Evolutionary conservation across 2,797 vertebrate species (phyloP).

Genomic region (Malurus leucopterus): DNA sequence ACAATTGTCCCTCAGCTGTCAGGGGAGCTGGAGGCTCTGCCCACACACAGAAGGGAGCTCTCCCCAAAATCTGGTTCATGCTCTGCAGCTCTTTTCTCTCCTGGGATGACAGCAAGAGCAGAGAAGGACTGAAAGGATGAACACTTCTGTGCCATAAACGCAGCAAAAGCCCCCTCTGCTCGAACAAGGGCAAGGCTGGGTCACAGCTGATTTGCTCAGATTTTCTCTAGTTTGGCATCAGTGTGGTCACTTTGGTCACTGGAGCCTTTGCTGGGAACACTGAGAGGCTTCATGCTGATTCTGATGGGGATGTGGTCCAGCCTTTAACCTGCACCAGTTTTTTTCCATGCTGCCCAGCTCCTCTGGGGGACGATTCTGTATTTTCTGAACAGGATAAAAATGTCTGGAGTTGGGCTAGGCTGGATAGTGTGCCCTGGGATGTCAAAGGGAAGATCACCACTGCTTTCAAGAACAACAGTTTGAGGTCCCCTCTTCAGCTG

Average conservation of each 20-base stretch:
- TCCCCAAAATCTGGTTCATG: neutral
- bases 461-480: constrained; percentile 28
- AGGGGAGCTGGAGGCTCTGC: neutral
- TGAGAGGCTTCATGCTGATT: neutral
- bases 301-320: neutral
- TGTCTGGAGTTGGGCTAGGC: neutral
- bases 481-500: neutral
- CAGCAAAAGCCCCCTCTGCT: neutral
- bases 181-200: neutral
- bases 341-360: neutral
- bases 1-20: neutral
- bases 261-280: neutral
- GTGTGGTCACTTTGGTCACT: neutral
- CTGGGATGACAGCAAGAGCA: neutral
- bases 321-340: neutral
- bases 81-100: neutral
- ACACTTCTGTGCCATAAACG: neutral
- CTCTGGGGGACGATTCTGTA: neutral
- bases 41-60: neutral
- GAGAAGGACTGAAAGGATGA: neutral
- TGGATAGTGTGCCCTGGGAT: neutral
- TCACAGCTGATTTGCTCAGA: neutral
- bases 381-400: neutral
- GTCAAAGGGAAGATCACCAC: neutral
- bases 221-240: neutral